phyloP scores from a whole-genome alignment of 1,140 invertebrate species.

The Aplysia californica region DNA sequence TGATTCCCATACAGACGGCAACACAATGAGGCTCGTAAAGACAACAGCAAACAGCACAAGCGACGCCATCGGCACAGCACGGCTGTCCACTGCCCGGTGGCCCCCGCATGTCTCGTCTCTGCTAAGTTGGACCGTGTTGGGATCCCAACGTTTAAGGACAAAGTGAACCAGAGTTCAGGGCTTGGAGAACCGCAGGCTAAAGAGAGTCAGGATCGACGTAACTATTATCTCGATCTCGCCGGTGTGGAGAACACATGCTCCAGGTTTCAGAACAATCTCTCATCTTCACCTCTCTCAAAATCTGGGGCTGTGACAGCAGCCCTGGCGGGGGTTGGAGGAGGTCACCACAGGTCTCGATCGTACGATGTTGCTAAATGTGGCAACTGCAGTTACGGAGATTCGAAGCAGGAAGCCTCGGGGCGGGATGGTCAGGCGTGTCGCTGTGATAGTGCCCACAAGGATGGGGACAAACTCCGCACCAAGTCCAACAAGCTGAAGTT shows the following conservation, averaged over 20 bases:
- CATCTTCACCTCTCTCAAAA: too few species aligned
- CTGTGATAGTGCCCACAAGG: slow-evolving; percentile 46
- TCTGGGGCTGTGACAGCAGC: slow-evolving; percentile 17
- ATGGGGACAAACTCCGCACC: slow-evolving; percentile 36
- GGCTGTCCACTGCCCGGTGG: slow-evolving; percentile 15
- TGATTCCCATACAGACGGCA: slow-evolving; percentile 52
- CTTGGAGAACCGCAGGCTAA: too few species aligned
- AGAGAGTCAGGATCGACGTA: slow-evolving; percentile 64
- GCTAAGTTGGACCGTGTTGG: too few species aligned
- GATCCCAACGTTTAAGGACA: too few species aligned
- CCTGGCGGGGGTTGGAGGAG: slow-evolving; percentile 30
- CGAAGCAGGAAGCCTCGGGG: neutral
- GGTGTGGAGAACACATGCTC: slow-evolving; percentile 65
- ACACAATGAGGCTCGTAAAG: slow-evolving; percentile 52
- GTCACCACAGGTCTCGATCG: slow-evolving; percentile 52
- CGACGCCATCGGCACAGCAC: slow-evolving; percentile 44
- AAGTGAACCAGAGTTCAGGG: too few species aligned
- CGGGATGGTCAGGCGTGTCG: slow-evolving; percentile 20
- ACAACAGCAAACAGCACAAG: slow-evolving; percentile 47
- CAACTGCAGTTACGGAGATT: neutral
- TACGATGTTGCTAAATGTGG: slow-evolving; percentile 43
- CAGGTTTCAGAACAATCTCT: slow-evolving; percentile 48
- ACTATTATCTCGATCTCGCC: slow-evolving; percentile 69
- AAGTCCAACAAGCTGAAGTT: neutral
- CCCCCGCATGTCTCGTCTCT: neutral